Evolutionary conservation across 2,888 invertebrate genomes (phyloP), one percentile per base, ranked within the genome.

Genomic region (Artemia sinica): DNA sequence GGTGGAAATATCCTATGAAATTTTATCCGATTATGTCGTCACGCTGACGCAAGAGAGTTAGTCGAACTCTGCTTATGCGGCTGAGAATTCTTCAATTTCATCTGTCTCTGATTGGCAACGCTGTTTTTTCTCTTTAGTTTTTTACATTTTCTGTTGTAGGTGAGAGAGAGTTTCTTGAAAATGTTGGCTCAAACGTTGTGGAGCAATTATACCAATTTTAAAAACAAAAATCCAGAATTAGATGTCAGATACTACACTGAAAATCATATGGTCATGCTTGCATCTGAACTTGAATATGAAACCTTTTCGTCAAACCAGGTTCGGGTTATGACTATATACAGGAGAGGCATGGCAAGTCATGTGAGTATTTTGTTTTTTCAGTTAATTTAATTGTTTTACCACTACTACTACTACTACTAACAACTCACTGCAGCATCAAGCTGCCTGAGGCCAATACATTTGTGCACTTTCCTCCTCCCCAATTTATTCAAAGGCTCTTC

Each of bases 311-410:
- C 80, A 28, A 87, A 84, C 75, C 89, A 86, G 72, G 86, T 87
- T 51, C 89, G 86, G 72, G 86, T 87, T 51, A 82, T 86, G 66
- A 87, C 86, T 71, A 82, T 90, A 75, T 95, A 94, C 76, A 84
- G 89, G 71, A 83, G 85, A 74, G 82, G 84, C 14, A 79, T 88
- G 76, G 84, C 85, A 0, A 87, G 86, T 80, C 76, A 85, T 82
- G 89, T 89, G 77, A 79, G 79, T 75, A 68, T 66, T 63, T 41
- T 49, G 10, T 18, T 50, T 18, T 69, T 65, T 10, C 12, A 8
- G 41, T 10, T 28, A n/a, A n/a, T 28, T 28, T 28, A 28, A 28
- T 28, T 28, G 28, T 28, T 28, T 28, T 28, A 28, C 28, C 28
- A 28, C 28, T 28, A 28, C 28, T 28, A 28, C 28, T 2, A 28